phyloP scores from a whole-genome alignment of 2,797 vertebrate species.

The Spinibarbus caldwelli region DNA sequence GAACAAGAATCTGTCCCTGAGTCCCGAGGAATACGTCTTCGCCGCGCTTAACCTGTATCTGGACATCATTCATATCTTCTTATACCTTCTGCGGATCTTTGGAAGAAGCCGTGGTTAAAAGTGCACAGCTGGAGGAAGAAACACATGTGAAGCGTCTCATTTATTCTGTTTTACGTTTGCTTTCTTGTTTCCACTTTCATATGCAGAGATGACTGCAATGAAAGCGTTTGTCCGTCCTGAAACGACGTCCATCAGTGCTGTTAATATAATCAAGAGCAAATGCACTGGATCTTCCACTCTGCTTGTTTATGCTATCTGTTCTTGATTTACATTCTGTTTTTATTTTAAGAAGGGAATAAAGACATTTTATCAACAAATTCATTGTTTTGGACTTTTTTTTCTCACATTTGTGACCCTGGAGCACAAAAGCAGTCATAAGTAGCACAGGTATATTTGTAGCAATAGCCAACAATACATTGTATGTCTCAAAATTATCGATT shows the following conservation, averaged over 20 bases:
- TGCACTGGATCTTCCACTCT: neutral
- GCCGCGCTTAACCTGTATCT: constrained; percentile 93
- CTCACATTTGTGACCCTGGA: too few relatives aligned
- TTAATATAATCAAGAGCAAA: neutral
- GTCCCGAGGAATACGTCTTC: constrained; percentile 93
- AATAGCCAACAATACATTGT: too few relatives aligned
- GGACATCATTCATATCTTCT: constrained; percentile 95
- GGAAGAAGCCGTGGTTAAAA: constrained; percentile 44
- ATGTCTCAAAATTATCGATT: too few relatives aligned
- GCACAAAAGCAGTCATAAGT: too few relatives aligned
- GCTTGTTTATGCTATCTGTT: neutral
- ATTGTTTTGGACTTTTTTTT: neutral
- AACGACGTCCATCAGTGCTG: neutral
- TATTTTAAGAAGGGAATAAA: neutral
- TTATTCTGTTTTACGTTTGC: neutral
- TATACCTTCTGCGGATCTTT: constrained; percentile 78
- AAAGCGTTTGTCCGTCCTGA: neutral
- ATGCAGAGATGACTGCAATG: neutral
- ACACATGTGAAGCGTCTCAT: neutral
- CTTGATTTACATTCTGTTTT: neutral
- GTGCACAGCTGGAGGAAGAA: neutral
- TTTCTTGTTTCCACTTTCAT: neutral
- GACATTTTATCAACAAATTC: neutral
- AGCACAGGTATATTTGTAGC: too few relatives aligned
- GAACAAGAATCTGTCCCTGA: constrained; percentile 91